Evolutionary conservation across 2,797 vertebrate genomes (phyloP).

Genomic region (Loriculus beryllinus): DNA sequence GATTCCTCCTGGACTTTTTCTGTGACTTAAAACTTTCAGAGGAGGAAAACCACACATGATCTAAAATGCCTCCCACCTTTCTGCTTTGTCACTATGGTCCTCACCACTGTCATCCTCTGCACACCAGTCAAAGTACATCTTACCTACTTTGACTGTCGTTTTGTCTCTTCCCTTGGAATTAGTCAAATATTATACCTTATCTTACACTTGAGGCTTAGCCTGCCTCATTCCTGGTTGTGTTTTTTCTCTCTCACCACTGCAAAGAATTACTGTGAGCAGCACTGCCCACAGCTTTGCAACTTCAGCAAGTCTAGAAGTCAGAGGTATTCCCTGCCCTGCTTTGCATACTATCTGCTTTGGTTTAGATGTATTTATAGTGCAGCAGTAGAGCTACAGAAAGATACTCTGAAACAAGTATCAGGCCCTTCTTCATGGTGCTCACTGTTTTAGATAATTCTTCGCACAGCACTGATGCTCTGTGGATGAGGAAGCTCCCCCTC

Average conservation of each 20-base stretch:
- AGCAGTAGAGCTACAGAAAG: not conserved
- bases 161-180: not conserved
- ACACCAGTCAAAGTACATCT: not conserved
- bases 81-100: constrained; percentile 13
- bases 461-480: not conserved
- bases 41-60: not conserved
- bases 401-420: not conserved
- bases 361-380: not conserved
- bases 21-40: constrained; percentile 33
- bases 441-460: not conserved
- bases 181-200: not conserved
- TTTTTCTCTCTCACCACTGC: not conserved
- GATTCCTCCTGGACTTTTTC: constrained; percentile 8
- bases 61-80: not conserved
- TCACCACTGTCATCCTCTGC: not conserved
- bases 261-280: not conserved
- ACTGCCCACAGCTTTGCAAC: not conserved
- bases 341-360: not conserved
- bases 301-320: not conserved
- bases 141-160: not conserved
- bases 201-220: not conserved
- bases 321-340: constrained; percentile 2
- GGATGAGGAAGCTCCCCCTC: not conserved
- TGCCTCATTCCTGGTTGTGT: not conserved
- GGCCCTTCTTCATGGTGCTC: not conserved